A percentile compares a stretch with the other conserved stretches of the same genome.
These are phyloP conservation scores for Pyrocephalus nanus DNA, from an alignment of 2,797 vertebrate genomes.

Conservation along the genomic window DNA sequence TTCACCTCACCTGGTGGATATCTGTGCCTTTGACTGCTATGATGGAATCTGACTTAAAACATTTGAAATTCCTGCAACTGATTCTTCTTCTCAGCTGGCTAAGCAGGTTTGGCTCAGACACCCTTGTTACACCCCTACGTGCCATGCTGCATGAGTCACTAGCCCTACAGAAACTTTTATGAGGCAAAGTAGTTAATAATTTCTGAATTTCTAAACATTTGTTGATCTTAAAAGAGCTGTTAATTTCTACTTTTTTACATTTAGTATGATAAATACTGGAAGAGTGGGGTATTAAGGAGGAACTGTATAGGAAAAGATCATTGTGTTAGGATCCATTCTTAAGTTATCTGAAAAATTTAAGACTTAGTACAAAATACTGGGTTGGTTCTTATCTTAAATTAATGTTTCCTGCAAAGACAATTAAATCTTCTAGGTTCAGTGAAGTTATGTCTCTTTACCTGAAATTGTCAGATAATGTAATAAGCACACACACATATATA, in stretches of 20 bases:
- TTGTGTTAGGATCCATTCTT: background rate
- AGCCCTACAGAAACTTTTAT: background rate
- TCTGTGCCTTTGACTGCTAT: background rate
- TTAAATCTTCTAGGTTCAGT: background rate
- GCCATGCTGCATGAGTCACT: background rate
- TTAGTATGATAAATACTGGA: background rate
- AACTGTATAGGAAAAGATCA: background rate
- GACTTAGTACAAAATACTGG: background rate
- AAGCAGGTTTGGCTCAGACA: background rate
- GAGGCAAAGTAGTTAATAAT: background rate
- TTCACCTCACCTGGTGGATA: background rate
- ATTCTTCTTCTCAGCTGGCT: background rate
- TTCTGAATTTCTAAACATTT: conserved; percentile 3
- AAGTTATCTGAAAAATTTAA: background rate
- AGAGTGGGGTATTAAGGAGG: background rate
- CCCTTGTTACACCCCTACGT: background rate
- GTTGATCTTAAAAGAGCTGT: background rate
- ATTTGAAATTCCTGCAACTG: background rate
- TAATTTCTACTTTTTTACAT: conserved; percentile 13
- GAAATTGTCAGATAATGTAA: background rate
- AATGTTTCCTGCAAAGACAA: background rate
- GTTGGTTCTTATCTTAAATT: background rate
- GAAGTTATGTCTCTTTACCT: background rate
- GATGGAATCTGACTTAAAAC: background rate
- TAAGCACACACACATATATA: background rate